Percentiles rank a stretch among this genome's conserved stretches.
Conservation (phyloP, 2,888 invertebrate genomes). For the Piscicola geometra region DNA sequence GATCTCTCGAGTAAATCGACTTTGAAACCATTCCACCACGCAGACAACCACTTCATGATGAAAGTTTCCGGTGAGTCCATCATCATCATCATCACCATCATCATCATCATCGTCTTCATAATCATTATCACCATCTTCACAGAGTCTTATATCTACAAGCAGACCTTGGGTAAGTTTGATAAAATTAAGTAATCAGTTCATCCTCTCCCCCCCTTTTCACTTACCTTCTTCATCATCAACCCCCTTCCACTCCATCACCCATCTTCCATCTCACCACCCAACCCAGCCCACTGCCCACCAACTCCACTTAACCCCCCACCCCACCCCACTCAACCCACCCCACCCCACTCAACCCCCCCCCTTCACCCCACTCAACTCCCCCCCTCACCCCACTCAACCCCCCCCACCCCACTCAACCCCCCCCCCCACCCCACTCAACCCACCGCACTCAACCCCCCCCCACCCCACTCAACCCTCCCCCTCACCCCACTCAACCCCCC, state of each 20-base stretch:
- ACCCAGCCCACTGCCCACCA: not conserved
- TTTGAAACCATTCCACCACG: too few relatives aligned
- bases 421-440: too few relatives aligned
- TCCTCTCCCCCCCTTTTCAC: not conserved
- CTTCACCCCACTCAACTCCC: too few relatives aligned
- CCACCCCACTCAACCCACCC: not conserved
- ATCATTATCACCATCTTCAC: slow-evolving; percentile 30
- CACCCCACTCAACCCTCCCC: too few relatives aligned
- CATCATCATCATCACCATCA: slow-evolving; percentile 24
- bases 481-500: too few relatives aligned
- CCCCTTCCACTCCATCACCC: not conserved
- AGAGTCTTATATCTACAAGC: too few relatives aligned
- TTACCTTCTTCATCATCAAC: not conserved
- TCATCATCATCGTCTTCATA: slow-evolving; percentile 31
- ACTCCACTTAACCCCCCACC: not conserved
- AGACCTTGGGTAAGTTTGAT: not conserved
- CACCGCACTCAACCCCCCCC: too few relatives aligned
- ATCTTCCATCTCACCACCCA: too few relatives aligned
- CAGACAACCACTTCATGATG: too few relatives aligned
- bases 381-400: too few relatives aligned
- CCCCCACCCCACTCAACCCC: too few relatives aligned
- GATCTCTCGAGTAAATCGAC: too few relatives aligned
- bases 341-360: not conserved
- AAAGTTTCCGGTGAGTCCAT: not conserved
- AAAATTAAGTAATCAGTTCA: not conserved